phyloP scores from a whole-genome alignment of 2,113 vertebrate species.

The Helogale parvula region DNA sequence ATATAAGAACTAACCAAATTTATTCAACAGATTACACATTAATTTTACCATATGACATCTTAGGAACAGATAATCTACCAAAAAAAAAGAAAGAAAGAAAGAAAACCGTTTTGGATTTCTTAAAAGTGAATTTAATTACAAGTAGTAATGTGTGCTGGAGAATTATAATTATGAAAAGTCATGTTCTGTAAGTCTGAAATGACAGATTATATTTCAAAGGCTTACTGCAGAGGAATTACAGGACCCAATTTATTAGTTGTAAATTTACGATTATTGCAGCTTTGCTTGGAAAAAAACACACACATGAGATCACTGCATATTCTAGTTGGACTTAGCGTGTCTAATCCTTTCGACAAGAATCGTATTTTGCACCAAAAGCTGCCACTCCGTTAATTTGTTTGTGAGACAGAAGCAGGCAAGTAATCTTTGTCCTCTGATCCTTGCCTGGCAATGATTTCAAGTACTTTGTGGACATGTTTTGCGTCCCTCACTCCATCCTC shows the following conservation, averaged over 20 bases:
- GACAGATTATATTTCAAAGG: slow-evolving; percentile 90
- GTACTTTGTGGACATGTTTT: slow-evolving; percentile 63
- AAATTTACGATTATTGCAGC: slow-evolving; percentile 88
- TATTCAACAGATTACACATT: slow-evolving; percentile 86
- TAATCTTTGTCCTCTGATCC: slow-evolving; percentile 80
- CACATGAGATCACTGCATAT: slow-evolving; percentile 77
- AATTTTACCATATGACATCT: slow-evolving; percentile 83
- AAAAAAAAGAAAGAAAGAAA: slow-evolving; percentile 57
- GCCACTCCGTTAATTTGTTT: slow-evolving; percentile 85
- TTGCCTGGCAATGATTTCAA: slow-evolving; percentile 75
- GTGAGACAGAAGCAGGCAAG: slow-evolving; percentile 83
- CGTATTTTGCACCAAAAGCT: slow-evolving; percentile 81
- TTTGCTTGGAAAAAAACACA: slow-evolving; percentile 82
- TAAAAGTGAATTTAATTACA: slow-evolving; percentile 90
- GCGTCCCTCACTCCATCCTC: background rate
- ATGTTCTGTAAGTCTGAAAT: slow-evolving; percentile 87
- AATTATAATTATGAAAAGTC: slow-evolving; percentile 88
- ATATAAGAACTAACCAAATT: slow-evolving; percentile 80
- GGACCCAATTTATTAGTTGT: slow-evolving; percentile 87
- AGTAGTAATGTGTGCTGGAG: slow-evolving; percentile 83
- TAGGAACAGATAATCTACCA: slow-evolving; percentile 85
- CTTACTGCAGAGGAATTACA: slow-evolving; percentile 88
- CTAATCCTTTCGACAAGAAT: slow-evolving; percentile 86
- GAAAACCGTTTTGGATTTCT: slow-evolving; percentile 80
- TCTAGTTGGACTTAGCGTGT: slow-evolving; percentile 83